Conservation (phyloP, 2,797 vertebrate genomes). For the Pseudopleuronectes americanus region DNA sequence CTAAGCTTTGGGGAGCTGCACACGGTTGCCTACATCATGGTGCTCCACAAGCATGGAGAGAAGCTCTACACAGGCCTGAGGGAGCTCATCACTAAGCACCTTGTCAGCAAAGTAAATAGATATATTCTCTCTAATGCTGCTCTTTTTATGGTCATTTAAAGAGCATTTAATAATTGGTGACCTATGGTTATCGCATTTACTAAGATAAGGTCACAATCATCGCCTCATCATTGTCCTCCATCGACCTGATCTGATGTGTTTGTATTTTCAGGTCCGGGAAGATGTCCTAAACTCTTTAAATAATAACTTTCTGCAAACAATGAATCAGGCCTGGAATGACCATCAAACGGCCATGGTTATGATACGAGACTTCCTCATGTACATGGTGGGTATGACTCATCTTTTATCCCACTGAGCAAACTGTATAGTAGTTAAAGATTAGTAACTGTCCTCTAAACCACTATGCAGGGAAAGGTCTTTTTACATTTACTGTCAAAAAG, state of each 20-base stretch:
- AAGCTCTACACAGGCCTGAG: conserved; percentile 98
- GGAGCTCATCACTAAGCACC: conserved; percentile 98
- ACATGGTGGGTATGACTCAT: conserved; percentile 87
- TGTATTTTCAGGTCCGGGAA: conserved; percentile 88
- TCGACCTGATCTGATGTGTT: conserved; percentile 17
- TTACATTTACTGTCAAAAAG: no score
- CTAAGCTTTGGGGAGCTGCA: conserved; percentile 99
- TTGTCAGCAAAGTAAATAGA: conserved; percentile 94
- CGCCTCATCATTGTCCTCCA: background rate
- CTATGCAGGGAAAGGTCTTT: background rate
- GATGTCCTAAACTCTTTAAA: conserved; percentile 95
- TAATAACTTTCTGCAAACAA: conserved; percentile 95
- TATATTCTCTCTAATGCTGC: background rate
- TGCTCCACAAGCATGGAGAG: conserved; percentile 98
- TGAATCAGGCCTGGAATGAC: conserved; percentile 98
- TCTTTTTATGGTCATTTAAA: background rate
- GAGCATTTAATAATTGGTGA: background rate
- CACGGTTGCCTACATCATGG: conserved; percentile 98
- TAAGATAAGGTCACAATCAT: background rate
- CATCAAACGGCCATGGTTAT: conserved; percentile 98
- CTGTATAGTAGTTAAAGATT: background rate
- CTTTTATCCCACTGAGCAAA: background rate
- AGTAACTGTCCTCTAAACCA: background rate
- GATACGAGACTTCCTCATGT: conserved; percentile 98
- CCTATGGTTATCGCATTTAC: background rate